These are phyloP conservation scores for Myodes glareolus DNA, from an alignment of 2,113 vertebrate genomes.

Conservation along the genomic window DNA sequence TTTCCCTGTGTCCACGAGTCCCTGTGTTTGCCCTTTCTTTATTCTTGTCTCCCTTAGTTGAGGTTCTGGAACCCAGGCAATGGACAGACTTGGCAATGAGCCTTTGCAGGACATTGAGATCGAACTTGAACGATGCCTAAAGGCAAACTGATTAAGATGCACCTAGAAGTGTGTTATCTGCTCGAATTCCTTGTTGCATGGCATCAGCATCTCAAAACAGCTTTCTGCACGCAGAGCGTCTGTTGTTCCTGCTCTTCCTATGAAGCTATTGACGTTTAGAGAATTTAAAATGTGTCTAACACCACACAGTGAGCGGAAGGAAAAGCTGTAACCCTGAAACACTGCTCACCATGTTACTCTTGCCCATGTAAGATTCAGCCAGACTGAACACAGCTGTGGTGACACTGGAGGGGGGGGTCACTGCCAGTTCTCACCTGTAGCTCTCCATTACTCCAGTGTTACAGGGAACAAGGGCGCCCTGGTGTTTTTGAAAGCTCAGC, in stretches of 20 bases:
- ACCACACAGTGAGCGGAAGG: neutral
- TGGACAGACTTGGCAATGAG: neutral
- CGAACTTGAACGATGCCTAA: neutral
- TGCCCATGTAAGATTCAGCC: neutral
- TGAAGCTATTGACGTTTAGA: neutral
- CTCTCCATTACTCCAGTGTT: neutral
- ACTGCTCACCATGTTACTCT: neutral
- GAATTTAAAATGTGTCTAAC: neutral
- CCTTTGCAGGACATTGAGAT: neutral
- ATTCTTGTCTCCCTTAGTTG: neutral
- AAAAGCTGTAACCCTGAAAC: neutral
- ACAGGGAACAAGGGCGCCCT: neutral
- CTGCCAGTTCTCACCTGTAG: neutral
- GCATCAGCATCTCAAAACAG: neutral
- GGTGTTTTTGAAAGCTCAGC: neutral
- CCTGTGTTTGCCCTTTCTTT: neutral
- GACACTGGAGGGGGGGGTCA: neutral
- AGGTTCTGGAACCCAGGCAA: neutral
- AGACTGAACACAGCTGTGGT: neutral
- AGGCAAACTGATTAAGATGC: neutral
- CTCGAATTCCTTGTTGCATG: neutral
- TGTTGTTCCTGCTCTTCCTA: neutral
- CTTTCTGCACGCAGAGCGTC: neutral
- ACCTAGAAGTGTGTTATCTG: neutral
- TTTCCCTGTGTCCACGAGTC: neutral